Percentiles rank a stretch among this genome's conserved stretches.
phyloP scores from a whole-genome alignment of 2,888 invertebrate genomes.

The Neoitamus cyanurus region DNA sequence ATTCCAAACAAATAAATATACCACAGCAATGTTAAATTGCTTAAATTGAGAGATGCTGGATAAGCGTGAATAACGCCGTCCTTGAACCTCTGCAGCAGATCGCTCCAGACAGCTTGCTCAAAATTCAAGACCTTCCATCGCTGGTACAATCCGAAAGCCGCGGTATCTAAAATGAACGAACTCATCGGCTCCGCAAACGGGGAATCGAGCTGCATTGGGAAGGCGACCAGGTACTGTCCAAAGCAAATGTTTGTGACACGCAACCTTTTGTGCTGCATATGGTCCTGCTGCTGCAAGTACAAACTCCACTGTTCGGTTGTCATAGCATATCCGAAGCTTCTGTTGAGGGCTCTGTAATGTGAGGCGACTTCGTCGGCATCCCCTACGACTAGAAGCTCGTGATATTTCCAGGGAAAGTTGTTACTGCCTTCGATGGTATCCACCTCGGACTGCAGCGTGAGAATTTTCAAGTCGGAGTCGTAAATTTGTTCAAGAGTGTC shows the following conservation, averaged over 20 bases:
- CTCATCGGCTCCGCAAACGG: slow-evolving; percentile 56
- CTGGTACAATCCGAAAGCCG: slow-evolving; percentile 54
- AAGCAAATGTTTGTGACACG: slow-evolving; percentile 55
- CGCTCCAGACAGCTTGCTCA: background rate
- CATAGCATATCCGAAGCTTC: slow-evolving; percentile 52
- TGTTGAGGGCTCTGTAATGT: slow-evolving; percentile 10
- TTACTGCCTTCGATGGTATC: slow-evolving; percentile 53
- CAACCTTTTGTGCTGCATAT: slow-evolving; percentile 54
- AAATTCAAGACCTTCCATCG: slow-evolving; percentile 53
- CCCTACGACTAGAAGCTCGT: slow-evolving; percentile 46
- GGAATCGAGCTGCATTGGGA: slow-evolving; percentile 56
- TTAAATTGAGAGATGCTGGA: background rate
- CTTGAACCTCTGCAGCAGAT: background rate
- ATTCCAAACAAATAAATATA: slow-evolving; percentile 11
- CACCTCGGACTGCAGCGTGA: slow-evolving; percentile 55
- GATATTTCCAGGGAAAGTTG: slow-evolving; percentile 55
- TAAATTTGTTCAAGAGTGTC: slow-evolving; percentile 54
- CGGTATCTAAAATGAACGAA: slow-evolving; percentile 55
- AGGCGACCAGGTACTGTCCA: slow-evolving; percentile 56
- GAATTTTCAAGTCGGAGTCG: slow-evolving; percentile 52
- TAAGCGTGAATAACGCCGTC: background rate
- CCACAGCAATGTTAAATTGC: slow-evolving; percentile 31
- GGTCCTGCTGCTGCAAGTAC: slow-evolving; percentile 55
- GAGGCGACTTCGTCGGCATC: slow-evolving; percentile 44
- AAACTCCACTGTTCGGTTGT: slow-evolving; percentile 56